phyloP scores from a whole-genome alignment of 2,113 vertebrate genomes.

The Dasyornis broadbenti region DNA sequence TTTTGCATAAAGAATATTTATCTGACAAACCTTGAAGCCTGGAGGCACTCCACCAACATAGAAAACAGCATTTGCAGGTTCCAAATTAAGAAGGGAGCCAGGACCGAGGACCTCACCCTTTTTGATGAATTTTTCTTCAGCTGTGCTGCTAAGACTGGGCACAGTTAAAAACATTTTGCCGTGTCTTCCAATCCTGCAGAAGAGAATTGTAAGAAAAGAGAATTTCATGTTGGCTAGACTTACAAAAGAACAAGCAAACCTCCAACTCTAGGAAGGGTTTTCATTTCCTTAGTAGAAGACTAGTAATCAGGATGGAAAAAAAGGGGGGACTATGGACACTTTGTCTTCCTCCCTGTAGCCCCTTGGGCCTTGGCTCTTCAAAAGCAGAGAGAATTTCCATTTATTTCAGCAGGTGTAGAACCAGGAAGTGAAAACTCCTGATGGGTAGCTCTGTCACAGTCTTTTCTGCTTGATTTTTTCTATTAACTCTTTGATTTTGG shows the following conservation, averaged over 20 bases:
- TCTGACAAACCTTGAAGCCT: slow-evolving; percentile 77
- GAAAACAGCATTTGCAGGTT: slow-evolving; percentile 85
- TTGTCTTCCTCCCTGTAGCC: background rate
- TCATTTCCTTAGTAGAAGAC: background rate
- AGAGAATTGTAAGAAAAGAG: background rate
- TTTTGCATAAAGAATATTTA: background rate
- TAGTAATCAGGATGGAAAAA: background rate
- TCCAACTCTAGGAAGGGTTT: background rate
- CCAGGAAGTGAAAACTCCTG: background rate
- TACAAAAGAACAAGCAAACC: background rate
- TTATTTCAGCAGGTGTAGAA: background rate
- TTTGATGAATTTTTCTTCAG: slow-evolving; percentile 98
- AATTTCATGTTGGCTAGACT: background rate
- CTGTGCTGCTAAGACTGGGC: slow-evolving; percentile 84
- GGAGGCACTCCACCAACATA: slow-evolving; percentile 90
- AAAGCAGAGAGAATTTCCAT: background rate
- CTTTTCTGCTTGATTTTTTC: background rate
- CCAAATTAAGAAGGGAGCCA: slow-evolving; percentile 86
- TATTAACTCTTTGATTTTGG: background rate
- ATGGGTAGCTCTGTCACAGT: background rate
- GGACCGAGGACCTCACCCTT: slow-evolving; percentile 83
- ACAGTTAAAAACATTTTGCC: slow-evolving; percentile 93
- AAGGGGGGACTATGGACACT: background rate
- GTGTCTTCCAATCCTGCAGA: slow-evolving; percentile 85
- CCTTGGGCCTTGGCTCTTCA: background rate